A percentile compares a stretch with the other conserved stretches of the same genome.
These are phyloP conservation scores for Ovis aries DNA, from an alignment of 2,113 vertebrate genomes.

Conservation along the genomic window ARS-UI_Ramb_v3.0 NC_056054.1:69701001-69701500, in stretches of 20 bases:
- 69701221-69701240: neutral
- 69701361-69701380: neutral
- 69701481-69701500: neutral
- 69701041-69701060: neutral
- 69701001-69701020: neutral
- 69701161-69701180: neutral
- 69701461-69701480: neutral
- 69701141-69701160: neutral
- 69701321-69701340: neutral
- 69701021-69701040: neutral
- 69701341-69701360: neutral
- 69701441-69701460: neutral
- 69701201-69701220: neutral
- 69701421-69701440: neutral
- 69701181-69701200: neutral
- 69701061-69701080: neutral
- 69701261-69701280: neutral
- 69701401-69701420: neutral
- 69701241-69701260: neutral
- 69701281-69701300: neutral
- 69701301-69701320: neutral
- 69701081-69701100: neutral
- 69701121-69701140: neutral
- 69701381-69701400: neutral
- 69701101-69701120: neutral